phyloP scores from a whole-genome alignment of 2,797 vertebrate species.

The Carapus acus region DNA sequence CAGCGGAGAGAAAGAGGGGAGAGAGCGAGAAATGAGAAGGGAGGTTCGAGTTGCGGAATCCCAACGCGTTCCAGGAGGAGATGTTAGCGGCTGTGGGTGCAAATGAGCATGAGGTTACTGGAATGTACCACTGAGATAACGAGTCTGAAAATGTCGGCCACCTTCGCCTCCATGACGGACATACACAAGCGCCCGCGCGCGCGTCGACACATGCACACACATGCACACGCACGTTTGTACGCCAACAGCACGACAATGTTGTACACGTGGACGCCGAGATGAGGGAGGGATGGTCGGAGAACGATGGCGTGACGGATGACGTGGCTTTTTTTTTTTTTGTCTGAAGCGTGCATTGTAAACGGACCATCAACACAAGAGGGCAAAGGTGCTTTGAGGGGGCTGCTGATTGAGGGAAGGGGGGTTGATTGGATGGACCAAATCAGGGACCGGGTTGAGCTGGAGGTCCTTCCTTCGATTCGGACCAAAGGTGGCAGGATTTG shows the following conservation, averaged over 20 bases:
- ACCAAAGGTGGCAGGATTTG: slow-evolving; percentile 1
- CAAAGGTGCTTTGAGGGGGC: slow-evolving; percentile 22
- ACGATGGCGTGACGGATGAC: slow-evolving; percentile 42
- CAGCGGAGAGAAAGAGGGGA: slow-evolving; percentile 10
- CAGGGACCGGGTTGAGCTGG: slow-evolving; percentile 15
- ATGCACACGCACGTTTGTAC: slow-evolving; percentile 2
- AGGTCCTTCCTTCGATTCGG: slow-evolving; percentile 26
- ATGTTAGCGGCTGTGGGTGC: slow-evolving; percentile 47
- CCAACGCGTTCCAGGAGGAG: slow-evolving; percentile 28
- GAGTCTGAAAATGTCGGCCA: slow-evolving; percentile 12
- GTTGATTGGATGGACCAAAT: slow-evolving; percentile 20
- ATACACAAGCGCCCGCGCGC: slow-evolving; percentile 39
- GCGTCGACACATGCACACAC: slow-evolving; percentile 42
- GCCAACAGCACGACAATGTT: slow-evolving; percentile 2
- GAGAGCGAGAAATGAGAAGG: background rate
- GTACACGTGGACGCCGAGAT: slow-evolving; percentile 45
- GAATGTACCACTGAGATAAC: slow-evolving; percentile 21
- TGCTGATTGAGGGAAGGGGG: too few relatives aligned
- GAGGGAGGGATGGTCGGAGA: slow-evolving; percentile 51
- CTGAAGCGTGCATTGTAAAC: slow-evolving; percentile 58
- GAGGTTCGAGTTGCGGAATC: background rate
- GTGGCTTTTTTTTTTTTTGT: too few relatives aligned
- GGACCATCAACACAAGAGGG: slow-evolving; percentile 53
- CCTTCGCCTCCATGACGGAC: slow-evolving; percentile 18
- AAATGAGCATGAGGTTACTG: slow-evolving; percentile 58